These are phyloP conservation scores for Apodemus speciosus DNA, from an alignment of 2,113 vertebrate species.

Conservation along the genomic window DNA sequence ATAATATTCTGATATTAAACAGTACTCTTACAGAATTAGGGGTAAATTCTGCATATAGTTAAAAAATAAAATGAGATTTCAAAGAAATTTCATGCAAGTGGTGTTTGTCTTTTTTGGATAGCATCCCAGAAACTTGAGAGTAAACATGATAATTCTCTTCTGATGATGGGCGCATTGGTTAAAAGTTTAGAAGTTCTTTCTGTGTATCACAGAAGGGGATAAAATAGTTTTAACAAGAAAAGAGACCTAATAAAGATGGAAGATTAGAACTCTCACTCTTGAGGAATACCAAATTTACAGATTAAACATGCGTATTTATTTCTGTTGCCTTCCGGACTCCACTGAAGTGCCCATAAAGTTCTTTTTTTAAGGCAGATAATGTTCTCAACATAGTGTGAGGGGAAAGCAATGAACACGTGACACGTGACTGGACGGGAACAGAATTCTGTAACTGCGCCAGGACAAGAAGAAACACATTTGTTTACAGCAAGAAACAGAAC, in stretches of 20 bases:
- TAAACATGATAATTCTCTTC: slow-evolving; percentile 48
- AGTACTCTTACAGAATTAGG: slow-evolving; percentile 62
- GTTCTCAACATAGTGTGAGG: background rate
- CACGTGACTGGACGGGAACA: background rate
- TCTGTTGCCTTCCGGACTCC: background rate
- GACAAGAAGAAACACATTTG: background rate
- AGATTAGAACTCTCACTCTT: slow-evolving; percentile 1
- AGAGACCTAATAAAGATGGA: background rate
- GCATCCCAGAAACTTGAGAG: slow-evolving; percentile 47
- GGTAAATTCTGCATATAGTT: slow-evolving; percentile 62
- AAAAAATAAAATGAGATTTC: slow-evolving; percentile 67
- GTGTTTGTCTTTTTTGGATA: slow-evolving; percentile 66
- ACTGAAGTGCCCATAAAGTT: background rate
- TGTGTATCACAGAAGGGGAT: background rate
- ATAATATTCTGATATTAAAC: slow-evolving; percentile 69
- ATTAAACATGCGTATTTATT: slow-evolving; percentile 23
- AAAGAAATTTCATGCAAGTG: slow-evolving; percentile 62
- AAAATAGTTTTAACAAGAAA: background rate
- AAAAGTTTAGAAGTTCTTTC: slow-evolving; percentile 49
- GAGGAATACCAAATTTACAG: background rate
- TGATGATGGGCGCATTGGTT: background rate
- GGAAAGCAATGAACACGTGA: background rate
- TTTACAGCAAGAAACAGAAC: background rate
- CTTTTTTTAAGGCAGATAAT: background rate
- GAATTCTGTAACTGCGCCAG: background rate